A percentile compares a stretch with the other conserved stretches of the same genome.
phyloP scores from a whole-genome alignment of 2,888 invertebrate species.

The Schizotus pectinicornis region DNA sequence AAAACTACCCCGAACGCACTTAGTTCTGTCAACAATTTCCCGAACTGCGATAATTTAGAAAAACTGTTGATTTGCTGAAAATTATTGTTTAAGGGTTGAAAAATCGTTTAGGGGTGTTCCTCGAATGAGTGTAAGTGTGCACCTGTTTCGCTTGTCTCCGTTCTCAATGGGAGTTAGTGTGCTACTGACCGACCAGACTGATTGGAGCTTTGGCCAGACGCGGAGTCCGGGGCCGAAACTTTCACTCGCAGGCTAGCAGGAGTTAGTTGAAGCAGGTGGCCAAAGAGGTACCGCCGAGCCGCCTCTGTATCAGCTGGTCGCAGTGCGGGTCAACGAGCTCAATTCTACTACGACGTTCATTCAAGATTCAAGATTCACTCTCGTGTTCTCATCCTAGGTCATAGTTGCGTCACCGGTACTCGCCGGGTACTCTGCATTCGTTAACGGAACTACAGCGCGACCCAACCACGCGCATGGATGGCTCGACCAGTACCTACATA shows the following conservation, averaged over 20 bases:
- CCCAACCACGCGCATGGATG: not conserved
- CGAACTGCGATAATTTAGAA: not conserved
- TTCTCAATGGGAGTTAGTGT: conserved; percentile 53
- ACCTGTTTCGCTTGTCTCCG: conserved; percentile 46
- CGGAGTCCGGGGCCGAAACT: conserved; percentile 35
- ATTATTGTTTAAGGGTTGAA: no score
- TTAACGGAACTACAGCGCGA: not conserved
- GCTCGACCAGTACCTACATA: not conserved
- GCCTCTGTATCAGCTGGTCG: conserved; percentile 27
- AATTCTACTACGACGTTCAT: conserved; percentile 41
- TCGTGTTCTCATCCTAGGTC: conserved; percentile 51
- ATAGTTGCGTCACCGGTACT: conserved; percentile 39
- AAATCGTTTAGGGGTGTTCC: not conserved
- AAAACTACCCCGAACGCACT: not conserved
- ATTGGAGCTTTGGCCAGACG: conserved; percentile 40
- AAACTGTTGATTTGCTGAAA: no score
- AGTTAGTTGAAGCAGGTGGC: conserved; percentile 7
- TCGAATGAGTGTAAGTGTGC: conserved; percentile 14
- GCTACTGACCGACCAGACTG: conserved; percentile 51
- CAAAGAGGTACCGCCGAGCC: conserved; percentile 26
- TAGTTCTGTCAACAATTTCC: conserved; percentile 7
- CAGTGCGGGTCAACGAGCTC: conserved; percentile 37
- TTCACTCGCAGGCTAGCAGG: conserved; percentile 40
- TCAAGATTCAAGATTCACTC: conserved; percentile 54
- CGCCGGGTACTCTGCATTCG: not conserved